These are phyloP conservation scores for Bellardia pandia DNA, from an alignment of 2,888 invertebrate genomes.

Conservation along the genomic window DNA sequence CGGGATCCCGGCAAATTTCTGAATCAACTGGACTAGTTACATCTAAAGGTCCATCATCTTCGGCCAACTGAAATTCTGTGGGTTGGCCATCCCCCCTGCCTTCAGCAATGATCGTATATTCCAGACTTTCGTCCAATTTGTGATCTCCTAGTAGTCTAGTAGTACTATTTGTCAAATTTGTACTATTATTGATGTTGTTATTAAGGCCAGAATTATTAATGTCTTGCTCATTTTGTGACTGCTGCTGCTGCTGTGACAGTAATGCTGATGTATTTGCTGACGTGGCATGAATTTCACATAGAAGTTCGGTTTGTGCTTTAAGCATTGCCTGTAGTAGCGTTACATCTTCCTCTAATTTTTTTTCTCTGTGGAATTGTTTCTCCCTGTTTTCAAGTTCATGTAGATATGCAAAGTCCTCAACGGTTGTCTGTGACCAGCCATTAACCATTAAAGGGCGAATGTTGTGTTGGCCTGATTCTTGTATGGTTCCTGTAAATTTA, in stretches of 20 bases:
- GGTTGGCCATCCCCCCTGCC: too few relatives aligned
- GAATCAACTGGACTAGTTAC: conserved; percentile 79
- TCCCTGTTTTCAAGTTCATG: conserved; percentile 66
- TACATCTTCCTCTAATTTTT: conserved; percentile 76
- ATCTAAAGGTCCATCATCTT: conserved; percentile 75
- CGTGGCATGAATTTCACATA: conserved; percentile 77
- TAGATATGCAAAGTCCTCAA: conserved; percentile 76
- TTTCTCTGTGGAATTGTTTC: conserved; percentile 72
- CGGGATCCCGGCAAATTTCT: too few relatives aligned
- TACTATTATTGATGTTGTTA: conserved; percentile 49
- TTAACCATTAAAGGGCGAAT: conserved; percentile 75
- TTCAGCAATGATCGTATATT: too few relatives aligned
- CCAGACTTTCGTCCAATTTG: too few relatives aligned
- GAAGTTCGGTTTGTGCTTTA: conserved; percentile 76
- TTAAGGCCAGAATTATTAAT: conserved; percentile 6
- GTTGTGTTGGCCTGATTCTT: conserved; percentile 32
- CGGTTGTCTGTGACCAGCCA: conserved; percentile 80
- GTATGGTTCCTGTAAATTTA: conserved; percentile 54
- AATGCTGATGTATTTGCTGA: conserved; percentile 57
- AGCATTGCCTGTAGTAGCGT: conserved; percentile 77
- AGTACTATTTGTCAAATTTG: too few relatives aligned
- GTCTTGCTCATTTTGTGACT: conserved; percentile 18
- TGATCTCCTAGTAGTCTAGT: too few relatives aligned
- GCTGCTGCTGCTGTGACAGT: conserved; percentile 29
- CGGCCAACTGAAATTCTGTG: conserved; percentile 80